phyloP scores from a whole-genome alignment of 2,113 vertebrate species.

The Ranitomeya imitator region DNA sequence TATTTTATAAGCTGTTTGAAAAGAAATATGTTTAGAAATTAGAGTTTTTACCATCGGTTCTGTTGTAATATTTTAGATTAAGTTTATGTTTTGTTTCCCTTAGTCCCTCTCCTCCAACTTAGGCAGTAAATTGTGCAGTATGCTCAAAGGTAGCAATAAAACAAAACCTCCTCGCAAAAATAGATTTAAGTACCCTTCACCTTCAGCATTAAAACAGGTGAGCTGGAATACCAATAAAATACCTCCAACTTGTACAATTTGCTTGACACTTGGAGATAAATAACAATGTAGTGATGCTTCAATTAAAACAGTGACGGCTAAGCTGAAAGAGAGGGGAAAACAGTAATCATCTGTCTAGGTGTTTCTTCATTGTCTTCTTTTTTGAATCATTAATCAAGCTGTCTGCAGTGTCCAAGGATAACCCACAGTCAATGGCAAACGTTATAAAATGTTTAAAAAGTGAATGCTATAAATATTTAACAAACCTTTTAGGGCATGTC shows the following conservation, averaged over 20 bases:
- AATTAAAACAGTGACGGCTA: constrained; percentile 35
- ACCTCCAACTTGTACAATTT: constrained; percentile 37
- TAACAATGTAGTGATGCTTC: constrained; percentile 40
- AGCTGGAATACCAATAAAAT: constrained; percentile 15
- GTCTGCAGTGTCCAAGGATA: not conserved
- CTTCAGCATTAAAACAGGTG: constrained; percentile 8
- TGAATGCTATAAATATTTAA: not conserved
- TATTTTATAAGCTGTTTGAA: not conserved
- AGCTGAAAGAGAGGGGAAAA: constrained; percentile 15
- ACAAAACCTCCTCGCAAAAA: constrained; percentile 14
- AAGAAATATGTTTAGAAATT: not conserved
- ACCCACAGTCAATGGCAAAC: not conserved
- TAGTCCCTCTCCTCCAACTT: not conserved
- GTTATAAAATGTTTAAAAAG: constrained; percentile 18
- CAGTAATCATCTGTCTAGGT: constrained; percentile 28
- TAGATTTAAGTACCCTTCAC: constrained; percentile 15
- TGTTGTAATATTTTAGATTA: not conserved
- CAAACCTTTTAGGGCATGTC: not conserved
- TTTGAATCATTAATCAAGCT: constrained; percentile 37
- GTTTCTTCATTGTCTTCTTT: constrained; percentile 38
- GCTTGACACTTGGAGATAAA: constrained; percentile 43
- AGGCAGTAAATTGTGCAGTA: not conserved
- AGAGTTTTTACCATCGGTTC: not conserved
- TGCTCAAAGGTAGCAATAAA: not conserved
- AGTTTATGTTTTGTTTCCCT: not conserved